Conservation (phyloP, 2,797 vertebrate species). For the Bradypus variegatus region DNA sequence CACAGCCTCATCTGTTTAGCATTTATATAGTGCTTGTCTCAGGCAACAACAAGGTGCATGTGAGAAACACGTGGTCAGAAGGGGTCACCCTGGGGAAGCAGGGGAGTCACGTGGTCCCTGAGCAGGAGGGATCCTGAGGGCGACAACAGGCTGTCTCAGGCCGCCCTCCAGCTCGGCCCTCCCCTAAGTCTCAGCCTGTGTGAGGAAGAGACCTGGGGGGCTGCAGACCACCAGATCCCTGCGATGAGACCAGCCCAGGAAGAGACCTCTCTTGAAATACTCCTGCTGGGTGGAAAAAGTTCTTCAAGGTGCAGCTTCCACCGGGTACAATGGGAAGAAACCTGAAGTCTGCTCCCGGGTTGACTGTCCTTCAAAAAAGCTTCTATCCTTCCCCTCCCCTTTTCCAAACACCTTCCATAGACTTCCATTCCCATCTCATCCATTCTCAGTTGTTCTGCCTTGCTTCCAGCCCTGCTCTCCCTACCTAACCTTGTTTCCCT, state of each 20-base stretch:
- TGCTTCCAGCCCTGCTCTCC: background rate
- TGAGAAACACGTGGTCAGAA: background rate
- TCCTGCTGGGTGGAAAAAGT: background rate
- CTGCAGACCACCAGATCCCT: too few species aligned
- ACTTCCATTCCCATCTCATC: accelerated
- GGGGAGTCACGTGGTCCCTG: background rate
- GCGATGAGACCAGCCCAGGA: background rate
- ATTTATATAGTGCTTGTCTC: conserved; percentile 47
- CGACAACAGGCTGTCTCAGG: background rate
- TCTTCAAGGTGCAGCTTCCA: background rate
- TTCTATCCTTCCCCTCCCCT: background rate
- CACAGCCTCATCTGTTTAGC: conserved; percentile 41
- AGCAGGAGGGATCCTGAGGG: background rate
- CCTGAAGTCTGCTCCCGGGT: background rate
- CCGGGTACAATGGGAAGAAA: background rate
- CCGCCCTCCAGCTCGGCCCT: too few species aligned
- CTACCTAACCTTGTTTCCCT: background rate
- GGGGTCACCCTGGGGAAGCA: background rate
- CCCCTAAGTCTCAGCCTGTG: background rate
- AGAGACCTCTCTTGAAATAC: too few species aligned
- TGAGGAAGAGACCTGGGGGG: background rate
- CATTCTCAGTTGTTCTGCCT: background rate
- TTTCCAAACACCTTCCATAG: background rate
- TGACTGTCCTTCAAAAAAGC: background rate
- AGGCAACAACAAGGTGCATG: background rate